Evolutionary conservation across 2,113 vertebrate genomes (phyloP).

Genomic region (Polypterus senegalus): DNA sequence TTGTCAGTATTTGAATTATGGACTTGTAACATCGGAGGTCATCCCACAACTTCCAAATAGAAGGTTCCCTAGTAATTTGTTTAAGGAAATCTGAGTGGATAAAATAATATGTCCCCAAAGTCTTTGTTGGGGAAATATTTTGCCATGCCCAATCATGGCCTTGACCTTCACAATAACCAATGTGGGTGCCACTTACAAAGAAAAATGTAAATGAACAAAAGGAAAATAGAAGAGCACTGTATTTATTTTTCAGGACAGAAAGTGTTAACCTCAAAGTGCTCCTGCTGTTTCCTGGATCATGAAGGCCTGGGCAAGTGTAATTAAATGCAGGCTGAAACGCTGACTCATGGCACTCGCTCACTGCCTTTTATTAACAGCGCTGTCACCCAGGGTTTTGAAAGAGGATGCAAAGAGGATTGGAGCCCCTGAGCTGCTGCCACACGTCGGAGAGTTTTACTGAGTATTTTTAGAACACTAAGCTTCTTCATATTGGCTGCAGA

Average conservation of each 20-base stretch:
- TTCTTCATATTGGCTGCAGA: conserved; percentile 5
- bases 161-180: no score
- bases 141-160: no score
- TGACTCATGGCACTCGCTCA: conserved; percentile 45
- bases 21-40: no score
- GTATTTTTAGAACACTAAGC: conserved; percentile 31
- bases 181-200: no score
- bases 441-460: conserved; percentile 39
- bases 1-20: no score
- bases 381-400: conserved; percentile 40
- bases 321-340: conserved; percentile 53
- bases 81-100: no score
- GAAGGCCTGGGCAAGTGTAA: conserved; percentile 37
- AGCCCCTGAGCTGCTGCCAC: conserved; percentile 17
- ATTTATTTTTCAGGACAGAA: conserved; percentile 9
- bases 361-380: conserved; percentile 46
- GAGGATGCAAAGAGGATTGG: conserved; percentile 22
- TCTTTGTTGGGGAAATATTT: no score
- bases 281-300: neutral
- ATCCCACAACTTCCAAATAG: no score
- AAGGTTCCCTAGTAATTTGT: no score
- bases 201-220: neutral
- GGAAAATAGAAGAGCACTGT: conserved; percentile 11
- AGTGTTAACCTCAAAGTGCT: neutral
- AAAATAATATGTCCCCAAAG: no score